Conservation (phyloP, 1,140 invertebrate genomes). For the Fopius arisanus region DNA sequence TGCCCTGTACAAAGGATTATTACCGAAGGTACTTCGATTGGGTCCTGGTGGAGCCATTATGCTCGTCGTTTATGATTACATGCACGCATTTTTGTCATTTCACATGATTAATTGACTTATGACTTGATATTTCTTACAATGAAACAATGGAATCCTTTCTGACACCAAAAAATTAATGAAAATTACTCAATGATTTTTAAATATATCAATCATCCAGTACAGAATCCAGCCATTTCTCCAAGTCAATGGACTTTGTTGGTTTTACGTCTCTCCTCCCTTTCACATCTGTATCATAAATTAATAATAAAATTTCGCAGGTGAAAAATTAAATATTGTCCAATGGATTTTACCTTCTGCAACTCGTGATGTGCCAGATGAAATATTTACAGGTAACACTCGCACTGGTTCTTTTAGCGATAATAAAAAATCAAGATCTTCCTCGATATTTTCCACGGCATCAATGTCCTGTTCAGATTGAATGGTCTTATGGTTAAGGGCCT, state of each 20-base stretch:
- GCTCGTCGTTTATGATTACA: conserved; percentile 86
- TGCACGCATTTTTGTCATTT: conserved; percentile 71
- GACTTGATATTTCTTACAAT: neutral
- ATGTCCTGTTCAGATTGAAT: neutral
- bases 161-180: no score
- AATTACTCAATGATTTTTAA: no score
- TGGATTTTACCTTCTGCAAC: conserved; percentile 31
- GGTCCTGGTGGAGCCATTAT: conserved; percentile 93
- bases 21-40: conserved; percentile 88
- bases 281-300: conserved; percentile 36
- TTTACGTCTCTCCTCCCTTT: conserved; percentile 35
- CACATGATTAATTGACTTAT: conserved; percentile 14
- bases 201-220: conserved; percentile 48
- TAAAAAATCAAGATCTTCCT: conserved; percentile 52
- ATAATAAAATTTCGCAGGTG: neutral
- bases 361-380: conserved; percentile 5
- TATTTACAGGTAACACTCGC: neutral
- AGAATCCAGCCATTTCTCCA: conserved; percentile 58
- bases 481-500: neutral
- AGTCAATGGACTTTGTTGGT: conserved; percentile 48
- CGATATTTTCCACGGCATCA: conserved; percentile 7
- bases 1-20: conserved; percentile 89
- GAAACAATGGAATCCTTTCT: no score
- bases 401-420: conserved; percentile 50
- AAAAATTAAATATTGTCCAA: conserved; percentile 10